Evolutionary conservation across 1,140 invertebrate species (phyloP).

Genomic region (Anastrepha obliqua): DNA sequence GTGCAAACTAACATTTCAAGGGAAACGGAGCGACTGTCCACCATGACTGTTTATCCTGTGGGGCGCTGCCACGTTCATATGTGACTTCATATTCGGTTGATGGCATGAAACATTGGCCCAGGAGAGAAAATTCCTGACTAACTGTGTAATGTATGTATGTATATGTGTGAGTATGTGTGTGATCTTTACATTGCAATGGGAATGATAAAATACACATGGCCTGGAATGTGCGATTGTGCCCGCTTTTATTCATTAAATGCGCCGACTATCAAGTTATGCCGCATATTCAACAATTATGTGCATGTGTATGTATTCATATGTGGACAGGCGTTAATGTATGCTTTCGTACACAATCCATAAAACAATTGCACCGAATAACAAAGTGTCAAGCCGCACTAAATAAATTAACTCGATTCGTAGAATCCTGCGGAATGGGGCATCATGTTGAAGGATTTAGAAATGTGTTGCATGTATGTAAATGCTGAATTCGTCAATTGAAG

Average conservation of each 20-base stretch:
- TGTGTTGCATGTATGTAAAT: not conserved
- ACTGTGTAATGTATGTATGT: not conserved
- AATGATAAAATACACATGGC: not conserved
- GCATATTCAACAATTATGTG: not conserved
- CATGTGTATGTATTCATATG: not conserved
- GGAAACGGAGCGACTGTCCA: not conserved
- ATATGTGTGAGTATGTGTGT: not conserved
- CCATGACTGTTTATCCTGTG: conserved; percentile 9
- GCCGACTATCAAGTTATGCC: conserved; percentile 3
- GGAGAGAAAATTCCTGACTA: not conserved
- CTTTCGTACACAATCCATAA: conserved; percentile 16
- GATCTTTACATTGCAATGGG: not conserved
- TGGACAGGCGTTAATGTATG: not conserved
- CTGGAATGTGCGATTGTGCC: not conserved
- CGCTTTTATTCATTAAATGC: conserved; percentile 6
- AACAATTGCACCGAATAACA: conserved; percentile 28
- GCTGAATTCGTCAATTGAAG: too few species aligned
- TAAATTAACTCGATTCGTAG: not conserved
- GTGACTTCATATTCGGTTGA: not conserved
- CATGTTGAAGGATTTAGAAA: not conserved
- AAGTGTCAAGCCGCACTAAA: conserved; percentile 45
- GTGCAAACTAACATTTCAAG: not conserved
- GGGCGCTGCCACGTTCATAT: not conserved
- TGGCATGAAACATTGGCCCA: not conserved
- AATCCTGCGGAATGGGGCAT: not conserved